Base-by-base conservation (phyloP, 2,888 invertebrate genomes). In the Pristionchus japonicus region DNA sequence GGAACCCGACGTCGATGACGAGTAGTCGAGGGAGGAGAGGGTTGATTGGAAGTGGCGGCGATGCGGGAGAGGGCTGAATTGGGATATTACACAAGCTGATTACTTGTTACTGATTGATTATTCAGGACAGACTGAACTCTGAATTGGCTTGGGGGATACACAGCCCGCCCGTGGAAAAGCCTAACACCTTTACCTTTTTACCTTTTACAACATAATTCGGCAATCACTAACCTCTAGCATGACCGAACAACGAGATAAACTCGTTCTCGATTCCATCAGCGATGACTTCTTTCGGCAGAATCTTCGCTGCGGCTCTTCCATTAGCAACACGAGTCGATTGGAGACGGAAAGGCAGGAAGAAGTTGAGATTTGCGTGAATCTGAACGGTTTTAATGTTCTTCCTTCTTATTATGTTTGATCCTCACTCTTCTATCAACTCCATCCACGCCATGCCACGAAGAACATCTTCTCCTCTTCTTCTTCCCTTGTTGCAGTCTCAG, bases 341-440 rank as follows among this genome's bases (percentile, higher is more conserved):
- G 67, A 94, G 89, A 89, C 93, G 93, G 88, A 94, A 91, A 9
- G 94, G 94, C 47, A 94, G 89, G 87, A 92, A 93, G 88, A 93
- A 93, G 88, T 90, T 92, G 20, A 94, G 88, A 27, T 91, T 89
- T 23, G 91, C 89, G 31, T 93, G 90, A 20, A 90, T 89, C 92
- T 92, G 61, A 86, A 40, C 31, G 0, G 23, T 74, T 57, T 17
- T 17, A 27, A 67, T 23, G 20, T 74, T 84, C 15, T 17, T 67
- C 17, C 6, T 64, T 64, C 6, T 67, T 67, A 27, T 67, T 67
- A n/a, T n/a, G 34, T n/a, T 67, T 17, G 7, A 15, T 57, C 2
- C 61, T n/a, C 17, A 83, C 83, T 37, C 49, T 67, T 17, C 70
- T 67, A 31, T 86, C 86, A 11, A 13, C 34, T 34, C 43, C 64